phyloP scores from a whole-genome alignment of 1,140 invertebrate genomes.

The Penaeus vannamei region DNA sequence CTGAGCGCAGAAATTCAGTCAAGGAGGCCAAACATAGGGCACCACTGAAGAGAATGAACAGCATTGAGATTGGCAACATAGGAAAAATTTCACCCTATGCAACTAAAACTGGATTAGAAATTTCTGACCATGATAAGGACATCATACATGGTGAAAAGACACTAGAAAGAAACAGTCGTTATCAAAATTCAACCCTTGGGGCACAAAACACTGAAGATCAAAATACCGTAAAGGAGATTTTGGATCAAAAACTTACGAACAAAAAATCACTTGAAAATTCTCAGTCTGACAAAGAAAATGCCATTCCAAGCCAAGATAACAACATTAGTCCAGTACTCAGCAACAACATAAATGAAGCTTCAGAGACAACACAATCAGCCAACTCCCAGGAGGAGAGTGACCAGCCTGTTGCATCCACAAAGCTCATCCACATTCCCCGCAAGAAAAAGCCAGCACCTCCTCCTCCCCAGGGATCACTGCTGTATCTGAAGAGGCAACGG shows the following conservation, averaged over 20 bases:
- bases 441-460: slow-evolving; percentile 22
- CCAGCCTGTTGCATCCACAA: not conserved
- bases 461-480: slow-evolving; percentile 34
- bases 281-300: too few relatives aligned
- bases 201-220: too few relatives aligned
- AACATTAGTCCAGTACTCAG: too few relatives aligned
- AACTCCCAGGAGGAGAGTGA: not conserved
- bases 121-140: too few relatives aligned
- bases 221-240: too few relatives aligned
- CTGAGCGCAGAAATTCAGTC: slow-evolving; percentile 56
- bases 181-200: too few relatives aligned
- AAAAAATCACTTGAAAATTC: too few relatives aligned
- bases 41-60: slow-evolving; percentile 37
- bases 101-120: not conserved
- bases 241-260: too few relatives aligned
- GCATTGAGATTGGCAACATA: slow-evolving; percentile 7
- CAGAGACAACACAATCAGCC: not conserved
- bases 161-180: too few relatives aligned
- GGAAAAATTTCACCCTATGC: not conserved
- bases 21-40: slow-evolving; percentile 50
- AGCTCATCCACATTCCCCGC: not conserved
- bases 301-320: too few relatives aligned
- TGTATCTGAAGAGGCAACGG: slow-evolving; percentile 44
- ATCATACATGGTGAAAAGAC: too few relatives aligned
- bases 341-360: too few relatives aligned